Evolutionary conservation across 1,140 invertebrate genomes (phyloP), one percentile per base, ranked within the genome.

Genomic region (Procambarus clarkii): DNA sequence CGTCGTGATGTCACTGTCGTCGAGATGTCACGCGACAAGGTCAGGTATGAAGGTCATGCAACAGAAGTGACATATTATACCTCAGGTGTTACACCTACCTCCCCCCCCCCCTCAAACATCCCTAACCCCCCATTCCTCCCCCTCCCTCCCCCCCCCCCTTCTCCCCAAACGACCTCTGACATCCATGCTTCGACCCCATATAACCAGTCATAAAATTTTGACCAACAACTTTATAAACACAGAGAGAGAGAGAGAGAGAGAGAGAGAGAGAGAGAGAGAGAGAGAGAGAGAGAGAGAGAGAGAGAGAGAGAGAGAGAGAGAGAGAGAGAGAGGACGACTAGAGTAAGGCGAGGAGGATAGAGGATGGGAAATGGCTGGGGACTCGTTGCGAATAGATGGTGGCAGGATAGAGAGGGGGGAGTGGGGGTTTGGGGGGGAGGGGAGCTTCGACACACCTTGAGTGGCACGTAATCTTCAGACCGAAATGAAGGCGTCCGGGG

Each of bases 381-480:
- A 9, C 50, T 54, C 50, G 8, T 34, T 21, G 69, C 3, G 54
- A n/a, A 64, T 34, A n/a, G n/a, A 64, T 21, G 60, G n/a, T n/a
- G 34, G 54, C 9, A 44, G 60, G 46, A 24, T 13, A 34, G 46
- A 48, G 46, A 45, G 46, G 15, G 46, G 85, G 74, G 24, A 15
- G 64, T 5, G 69, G 45, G 64, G 69, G n/a, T 48, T 48, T 11
- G 50, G 76, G 77, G 76, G 21, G 44, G n/a, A 77, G 24, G 69
- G 71, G 84, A 46, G 74, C 48, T 54, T 88, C 87, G 79, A 89
- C 87, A 89, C 87, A 89, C 79, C 87, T 89, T 89, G 87, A 89
- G 87, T 89, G 86, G 87, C 87, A 89, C 87, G 80, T 89, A 89
- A 89, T 89, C 87, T 89, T 79, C 64, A 89, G 87, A 82, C 78